Conservation (phyloP, 2,888 invertebrate species). For the Teinopalpus imperialis region DNA sequence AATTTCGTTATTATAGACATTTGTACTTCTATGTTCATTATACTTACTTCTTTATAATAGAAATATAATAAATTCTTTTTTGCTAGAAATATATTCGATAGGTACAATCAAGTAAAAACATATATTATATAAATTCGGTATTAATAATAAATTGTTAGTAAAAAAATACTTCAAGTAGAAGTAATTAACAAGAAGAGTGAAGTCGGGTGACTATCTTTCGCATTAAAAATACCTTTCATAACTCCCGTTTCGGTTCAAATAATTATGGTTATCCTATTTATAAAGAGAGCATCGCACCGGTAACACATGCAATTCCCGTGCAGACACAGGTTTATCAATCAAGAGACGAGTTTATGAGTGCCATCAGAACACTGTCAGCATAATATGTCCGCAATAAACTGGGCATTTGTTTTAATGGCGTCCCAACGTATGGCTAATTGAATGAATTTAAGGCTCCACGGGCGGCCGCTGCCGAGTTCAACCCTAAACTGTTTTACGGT, state of each 20-base stretch:
- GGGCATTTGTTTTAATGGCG: slow-evolving; percentile 51
- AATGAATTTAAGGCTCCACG: slow-evolving; percentile 50
- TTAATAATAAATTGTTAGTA: no score
- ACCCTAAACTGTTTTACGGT: slow-evolving; percentile 50
- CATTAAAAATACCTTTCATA: no score
- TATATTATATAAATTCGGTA: no score
- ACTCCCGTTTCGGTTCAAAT: not conserved
- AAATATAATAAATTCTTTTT: no score
- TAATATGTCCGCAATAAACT: slow-evolving; percentile 49
- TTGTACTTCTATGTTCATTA: no score
- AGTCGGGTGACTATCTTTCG: no score
- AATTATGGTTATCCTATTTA: slow-evolving; percentile 28
- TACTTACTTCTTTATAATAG: no score
- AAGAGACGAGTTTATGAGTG: slow-evolving; percentile 59
- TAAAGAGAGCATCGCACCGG: slow-evolving; percentile 51
- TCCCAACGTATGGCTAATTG: slow-evolving; percentile 47
- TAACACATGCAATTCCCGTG: slow-evolving; percentile 23
- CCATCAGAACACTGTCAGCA: slow-evolving; percentile 36
- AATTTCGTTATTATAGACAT: no score
- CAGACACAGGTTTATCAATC: slow-evolving; percentile 55
- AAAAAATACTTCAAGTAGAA: no score
- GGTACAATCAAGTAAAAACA: no score
- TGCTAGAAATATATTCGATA: no score
- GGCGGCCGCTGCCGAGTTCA: slow-evolving; percentile 64
- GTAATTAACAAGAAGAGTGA: no score